These are phyloP conservation scores for Cheilosia scutellata DNA, from an alignment of 2,888 invertebrate genomes.

Conservation along the genomic window DNA sequence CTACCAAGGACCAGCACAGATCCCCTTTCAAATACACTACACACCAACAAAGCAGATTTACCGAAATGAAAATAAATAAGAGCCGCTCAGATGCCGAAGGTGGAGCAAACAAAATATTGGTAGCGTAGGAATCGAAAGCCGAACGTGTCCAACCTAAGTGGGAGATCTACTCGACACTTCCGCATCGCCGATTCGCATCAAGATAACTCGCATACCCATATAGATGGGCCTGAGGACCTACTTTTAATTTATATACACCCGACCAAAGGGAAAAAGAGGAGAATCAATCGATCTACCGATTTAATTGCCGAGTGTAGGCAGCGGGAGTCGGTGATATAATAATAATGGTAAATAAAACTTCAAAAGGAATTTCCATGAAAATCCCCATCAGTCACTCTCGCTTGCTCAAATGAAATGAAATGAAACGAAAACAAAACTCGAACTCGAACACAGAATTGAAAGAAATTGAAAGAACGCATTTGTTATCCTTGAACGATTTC, in stretches of 20 bases:
- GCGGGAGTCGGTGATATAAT: slow-evolving; percentile 22
- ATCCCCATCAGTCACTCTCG: slow-evolving; percentile 53
- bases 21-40: slow-evolving; percentile 62
- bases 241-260: slow-evolving; percentile 25
- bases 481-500: slow-evolving; percentile 70
- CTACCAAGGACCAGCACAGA: slow-evolving; percentile 46
- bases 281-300: slow-evolving; percentile 67
- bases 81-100: slow-evolving; percentile 56
- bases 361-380: slow-evolving; percentile 65
- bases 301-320: slow-evolving; percentile 57
- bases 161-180: slow-evolving; percentile 75
- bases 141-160: slow-evolving; percentile 73
- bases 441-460: slow-evolving; percentile 62
- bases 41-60: slow-evolving; percentile 64
- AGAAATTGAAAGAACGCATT: slow-evolving; percentile 69
- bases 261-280: slow-evolving; percentile 24
- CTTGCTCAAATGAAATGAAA: slow-evolving; percentile 72
- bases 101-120: slow-evolving; percentile 55
- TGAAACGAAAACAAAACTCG: slow-evolving; percentile 73
- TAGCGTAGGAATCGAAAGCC: slow-evolving; percentile 48
- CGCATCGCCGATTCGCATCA: slow-evolving; percentile 70
- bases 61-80: slow-evolving; percentile 70
- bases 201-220: slow-evolving; percentile 31
- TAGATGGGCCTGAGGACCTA: slow-evolving; percentile 14
- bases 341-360: slow-evolving; percentile 62